phyloP scores from a whole-genome alignment of 2,797 vertebrate species.

The Psittacula echo region DNA sequence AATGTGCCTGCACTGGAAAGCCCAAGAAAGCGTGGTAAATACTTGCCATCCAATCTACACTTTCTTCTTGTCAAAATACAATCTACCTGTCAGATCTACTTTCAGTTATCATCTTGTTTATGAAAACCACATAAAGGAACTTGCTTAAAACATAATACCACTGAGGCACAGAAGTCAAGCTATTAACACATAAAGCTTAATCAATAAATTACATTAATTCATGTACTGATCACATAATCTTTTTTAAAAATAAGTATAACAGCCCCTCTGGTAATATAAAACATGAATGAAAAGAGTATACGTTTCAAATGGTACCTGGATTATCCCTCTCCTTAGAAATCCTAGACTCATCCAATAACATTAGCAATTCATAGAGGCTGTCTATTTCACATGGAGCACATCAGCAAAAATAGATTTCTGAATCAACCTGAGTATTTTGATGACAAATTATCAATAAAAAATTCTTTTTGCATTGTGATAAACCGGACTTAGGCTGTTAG shows the following conservation, averaged over 20 bases:
- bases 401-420: conserved; percentile 1
- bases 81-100: conserved; percentile 40
- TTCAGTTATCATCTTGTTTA: conserved; percentile 48
- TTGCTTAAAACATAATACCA: background rate
- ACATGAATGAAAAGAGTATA: background rate
- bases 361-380: background rate
- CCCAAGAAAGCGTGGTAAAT: background rate
- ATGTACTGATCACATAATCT: conserved; percentile 1
- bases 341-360: background rate
- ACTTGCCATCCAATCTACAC: conserved; percentile 17
- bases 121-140: background rate
- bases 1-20: background rate
- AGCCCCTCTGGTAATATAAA: conserved; percentile 18
- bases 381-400: background rate
- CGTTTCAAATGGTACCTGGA: conserved; percentile 5
- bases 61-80: conserved; percentile 56
- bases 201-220: conserved; percentile 53
- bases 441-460: conserved; percentile 22
- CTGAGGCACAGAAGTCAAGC: background rate
- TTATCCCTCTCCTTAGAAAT: background rate
- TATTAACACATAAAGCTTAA: conserved; percentile 21
- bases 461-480: background rate
- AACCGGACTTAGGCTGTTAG: background rate
- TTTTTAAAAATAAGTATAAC: conserved; percentile 12
- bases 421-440: background rate